These are phyloP conservation scores for Gastrophryne carolinensis DNA, from an alignment of 2,797 vertebrate species.

Conservation along the genomic window DNA sequence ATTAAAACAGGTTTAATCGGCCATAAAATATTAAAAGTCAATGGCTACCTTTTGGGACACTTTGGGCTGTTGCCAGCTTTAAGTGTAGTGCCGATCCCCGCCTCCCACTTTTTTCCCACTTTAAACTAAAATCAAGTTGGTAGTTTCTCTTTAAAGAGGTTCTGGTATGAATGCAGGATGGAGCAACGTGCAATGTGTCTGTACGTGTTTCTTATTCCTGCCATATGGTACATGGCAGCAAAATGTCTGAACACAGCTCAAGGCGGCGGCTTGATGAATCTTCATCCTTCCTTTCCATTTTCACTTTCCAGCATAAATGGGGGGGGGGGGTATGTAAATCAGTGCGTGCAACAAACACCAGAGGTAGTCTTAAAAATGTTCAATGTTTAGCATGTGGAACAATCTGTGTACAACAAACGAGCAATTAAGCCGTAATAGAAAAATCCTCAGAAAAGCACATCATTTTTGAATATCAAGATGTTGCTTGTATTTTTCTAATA, in stretches of 20 bases:
- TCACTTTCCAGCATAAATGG: conserved; percentile 11
- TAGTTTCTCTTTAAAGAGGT: neutral
- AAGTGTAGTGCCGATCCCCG: too few relatives aligned
- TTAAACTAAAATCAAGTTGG: too few relatives aligned
- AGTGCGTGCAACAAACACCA: neutral
- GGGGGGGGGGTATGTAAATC: conserved; percentile 33
- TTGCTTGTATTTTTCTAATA: neutral
- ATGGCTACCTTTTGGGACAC: too few relatives aligned
- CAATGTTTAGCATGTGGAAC: conserved; percentile 2
- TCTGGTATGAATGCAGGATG: neutral
- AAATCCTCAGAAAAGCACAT: neutral
- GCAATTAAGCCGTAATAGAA: conserved; percentile 5
- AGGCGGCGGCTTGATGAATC: conserved; percentile 42
- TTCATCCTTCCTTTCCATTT: neutral
- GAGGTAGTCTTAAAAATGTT: neutral
- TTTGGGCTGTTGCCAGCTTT: too few relatives aligned
- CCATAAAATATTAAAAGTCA: too few relatives aligned
- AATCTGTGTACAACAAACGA: conserved; percentile 19
- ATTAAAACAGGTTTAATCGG: too few relatives aligned
- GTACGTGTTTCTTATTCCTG: neutral
- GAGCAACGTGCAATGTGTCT: neutral
- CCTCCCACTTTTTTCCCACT: too few relatives aligned
- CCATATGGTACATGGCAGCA: conserved; percentile 37
- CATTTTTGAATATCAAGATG: neutral
- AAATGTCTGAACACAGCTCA: conserved; percentile 30